Evolutionary conservation across 2,797 vertebrate species (phyloP).

Genomic region (Syngnathus acus): DNA sequence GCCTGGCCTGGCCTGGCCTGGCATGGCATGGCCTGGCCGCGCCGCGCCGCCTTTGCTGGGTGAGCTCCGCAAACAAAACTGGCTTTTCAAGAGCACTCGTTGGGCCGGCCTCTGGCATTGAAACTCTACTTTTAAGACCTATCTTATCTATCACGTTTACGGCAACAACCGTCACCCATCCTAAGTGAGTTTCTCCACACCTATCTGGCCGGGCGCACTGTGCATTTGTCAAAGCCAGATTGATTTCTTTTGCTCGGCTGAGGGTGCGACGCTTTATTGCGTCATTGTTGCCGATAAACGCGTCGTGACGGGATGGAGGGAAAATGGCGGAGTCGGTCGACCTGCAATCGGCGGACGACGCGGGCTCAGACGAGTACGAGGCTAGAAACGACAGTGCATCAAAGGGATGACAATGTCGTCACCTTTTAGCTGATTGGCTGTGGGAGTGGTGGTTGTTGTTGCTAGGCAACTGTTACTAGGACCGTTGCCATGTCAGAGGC

Average conservation of each 20-base stretch:
- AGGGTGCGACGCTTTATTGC: slow-evolving; percentile 22
- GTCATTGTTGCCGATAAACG: no score
- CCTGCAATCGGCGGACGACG: no score
- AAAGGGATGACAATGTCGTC: not conserved
- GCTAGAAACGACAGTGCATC: not conserved
- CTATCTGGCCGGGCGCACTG: slow-evolving; percentile 64
- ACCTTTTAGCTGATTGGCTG: slow-evolving; percentile 66
- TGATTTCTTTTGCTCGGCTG: slow-evolving; percentile 73
- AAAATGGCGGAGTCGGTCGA: no score
- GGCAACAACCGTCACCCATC: slow-evolving; percentile 84
- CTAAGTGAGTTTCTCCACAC: slow-evolving; percentile 88
- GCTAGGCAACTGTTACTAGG: slow-evolving; percentile 93
- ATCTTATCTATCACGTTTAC: slow-evolving; percentile 73
- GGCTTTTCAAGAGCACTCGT: slow-evolving; percentile 50
- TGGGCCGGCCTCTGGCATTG: slow-evolving; percentile 70
- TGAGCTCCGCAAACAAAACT: slow-evolving; percentile 61
- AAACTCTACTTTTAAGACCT: no score
- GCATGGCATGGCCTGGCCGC: no score
- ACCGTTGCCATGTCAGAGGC: slow-evolving; percentile 71
- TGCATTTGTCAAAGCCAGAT: slow-evolving; percentile 2
- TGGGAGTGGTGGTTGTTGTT: slow-evolving; percentile 66
- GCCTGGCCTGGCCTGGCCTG: no score
- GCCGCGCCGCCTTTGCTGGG: slow-evolving; percentile 64
- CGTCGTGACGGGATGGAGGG: no score
- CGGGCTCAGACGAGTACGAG: no score